Conservation (phyloP, 2,113 vertebrate species). For the Odocoileus virginianus region DNA sequence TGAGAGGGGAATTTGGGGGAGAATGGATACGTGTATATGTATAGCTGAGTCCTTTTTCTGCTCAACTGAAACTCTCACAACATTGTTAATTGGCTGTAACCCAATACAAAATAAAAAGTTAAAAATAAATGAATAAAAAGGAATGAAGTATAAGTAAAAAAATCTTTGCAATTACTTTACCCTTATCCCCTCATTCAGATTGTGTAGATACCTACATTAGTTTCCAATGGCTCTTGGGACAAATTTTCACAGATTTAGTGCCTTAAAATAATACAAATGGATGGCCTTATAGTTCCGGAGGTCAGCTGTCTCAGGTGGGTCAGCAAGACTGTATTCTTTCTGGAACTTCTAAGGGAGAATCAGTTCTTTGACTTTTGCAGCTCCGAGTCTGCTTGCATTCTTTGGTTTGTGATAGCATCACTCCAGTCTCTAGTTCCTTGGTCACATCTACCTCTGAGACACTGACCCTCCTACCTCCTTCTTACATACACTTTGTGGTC, state of each 20-base stretch:
- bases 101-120: neutral
- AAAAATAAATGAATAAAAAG: neutral
- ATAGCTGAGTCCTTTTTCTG: neutral
- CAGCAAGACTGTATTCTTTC: neutral
- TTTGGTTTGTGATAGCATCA: neutral
- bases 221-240: neutral
- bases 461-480: neutral
- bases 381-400: neutral
- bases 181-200: neutral
- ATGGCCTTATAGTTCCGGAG: neutral
- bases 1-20: neutral
- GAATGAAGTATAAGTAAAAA: neutral
- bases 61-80: neutral
- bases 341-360: neutral
- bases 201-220: neutral
- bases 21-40: neutral
- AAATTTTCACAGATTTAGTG: neutral
- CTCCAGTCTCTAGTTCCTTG: neutral
- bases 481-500: neutral
- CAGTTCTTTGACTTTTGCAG: neutral
- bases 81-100: neutral
- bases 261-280: neutral
- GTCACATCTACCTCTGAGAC: neutral
- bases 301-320: neutral
- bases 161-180: neutral